Base-by-base conservation (phyloP, 2,797 vertebrate species). In the Crocidura indochinensis region DNA sequence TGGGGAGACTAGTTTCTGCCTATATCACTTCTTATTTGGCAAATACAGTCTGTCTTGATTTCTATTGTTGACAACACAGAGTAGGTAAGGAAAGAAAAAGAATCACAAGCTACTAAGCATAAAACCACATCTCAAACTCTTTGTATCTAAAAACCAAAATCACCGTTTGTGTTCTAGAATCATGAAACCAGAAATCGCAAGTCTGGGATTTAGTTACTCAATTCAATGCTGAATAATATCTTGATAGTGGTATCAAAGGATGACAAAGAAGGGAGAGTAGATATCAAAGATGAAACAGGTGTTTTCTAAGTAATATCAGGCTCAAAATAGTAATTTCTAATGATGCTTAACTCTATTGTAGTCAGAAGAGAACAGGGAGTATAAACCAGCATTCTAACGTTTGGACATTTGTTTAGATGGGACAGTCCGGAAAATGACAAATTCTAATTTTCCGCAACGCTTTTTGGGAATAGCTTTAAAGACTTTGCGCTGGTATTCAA, bases 11-110 rank as follows among this genome's bases (percentile, higher is more conserved):
- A 93, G 62, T 46, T 86, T 90, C 75, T 72, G 76, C 62, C 29
- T 77, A 15, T 60, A 69, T 79, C 88, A 85, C 56, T 92, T 96
- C 82, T 88, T 27, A 73, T 31, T 86, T 96, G 94, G 87, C 92
- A 84, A 85, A 75, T 74, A 82, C 86, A 44, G 17, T 1, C 1
- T 74, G 46, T 83, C 64, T 74, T 81, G 84, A 94, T 95, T 90
- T 87, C 71, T 72, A n/a, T 14, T 68, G 75, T n/a, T 92, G 91
- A 91, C 84, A 77, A 7, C 74, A 3, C 27, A 51, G 24, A 31
- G 26, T 29, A 38, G 29, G 62, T 71, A 78, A 47, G 22, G 69
- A 82, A 92, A n/a, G 20, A 67, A 27, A 6, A 8, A 85, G 67
- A 38, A 69, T 24, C 46, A 51, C 6, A 24, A 6, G 8, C 56